Percentiles rank a stretch among this genome's conserved stretches.
Evolutionary conservation across 2,113 vertebrate species (phyloP).

Genomic region (Anseranas semipalmata): DNA sequence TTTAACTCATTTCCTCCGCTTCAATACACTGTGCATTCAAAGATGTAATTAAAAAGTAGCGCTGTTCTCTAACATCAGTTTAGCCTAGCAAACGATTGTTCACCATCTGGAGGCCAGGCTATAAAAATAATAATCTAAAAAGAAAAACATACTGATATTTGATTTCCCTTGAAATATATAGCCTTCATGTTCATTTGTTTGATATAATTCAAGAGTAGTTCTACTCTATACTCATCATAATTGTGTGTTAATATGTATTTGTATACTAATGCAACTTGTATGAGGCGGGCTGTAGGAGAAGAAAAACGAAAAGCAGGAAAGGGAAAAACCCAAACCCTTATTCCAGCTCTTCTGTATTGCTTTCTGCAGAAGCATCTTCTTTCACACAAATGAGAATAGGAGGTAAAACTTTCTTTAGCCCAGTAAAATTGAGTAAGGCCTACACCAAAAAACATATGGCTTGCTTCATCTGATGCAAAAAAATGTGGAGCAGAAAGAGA

Average conservation of each 20-base stretch:
- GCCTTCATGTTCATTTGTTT: background rate
- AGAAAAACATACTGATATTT: background rate
- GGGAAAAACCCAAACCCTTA: rapidly evolving
- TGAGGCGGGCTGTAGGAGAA: background rate
- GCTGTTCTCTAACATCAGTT: background rate
- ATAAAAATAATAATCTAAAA: background rate
- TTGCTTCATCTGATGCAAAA: background rate
- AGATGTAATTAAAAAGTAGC: constrained; percentile 49
- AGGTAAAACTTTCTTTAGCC: background rate
- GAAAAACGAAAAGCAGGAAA: background rate
- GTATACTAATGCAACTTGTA: background rate
- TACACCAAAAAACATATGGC: background rate
- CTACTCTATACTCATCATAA: background rate
- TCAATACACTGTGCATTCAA: background rate
- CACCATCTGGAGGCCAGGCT: background rate
- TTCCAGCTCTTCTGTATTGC: background rate
- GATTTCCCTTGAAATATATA: background rate
- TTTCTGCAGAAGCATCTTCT: background rate
- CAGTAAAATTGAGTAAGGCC: background rate
- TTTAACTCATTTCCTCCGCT: constrained; percentile 54
- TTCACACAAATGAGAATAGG: background rate
- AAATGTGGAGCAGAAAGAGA: background rate
- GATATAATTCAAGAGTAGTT: background rate
- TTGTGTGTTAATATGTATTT: background rate
- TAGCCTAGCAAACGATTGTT: background rate